phyloP scores from a whole-genome alignment of 1,140 invertebrate genomes.

The Lepidurus couesii region DNA sequence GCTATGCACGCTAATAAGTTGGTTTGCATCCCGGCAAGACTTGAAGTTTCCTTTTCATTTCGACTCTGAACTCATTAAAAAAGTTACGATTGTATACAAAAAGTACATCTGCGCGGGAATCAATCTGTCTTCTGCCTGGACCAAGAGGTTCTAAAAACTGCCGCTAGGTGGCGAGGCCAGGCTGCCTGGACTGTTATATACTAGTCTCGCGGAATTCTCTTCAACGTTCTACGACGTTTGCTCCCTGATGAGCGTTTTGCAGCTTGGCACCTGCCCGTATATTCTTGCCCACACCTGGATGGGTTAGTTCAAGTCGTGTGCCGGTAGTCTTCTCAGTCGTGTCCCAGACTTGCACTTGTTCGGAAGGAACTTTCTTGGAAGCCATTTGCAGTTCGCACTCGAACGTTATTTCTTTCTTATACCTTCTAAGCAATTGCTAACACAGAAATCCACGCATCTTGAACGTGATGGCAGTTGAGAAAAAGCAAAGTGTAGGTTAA shows the following conservation, averaged over 20 bases:
- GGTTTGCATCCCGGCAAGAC: no score
- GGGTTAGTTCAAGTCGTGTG: neutral
- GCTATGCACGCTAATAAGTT: no score
- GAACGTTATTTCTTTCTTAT: neutral
- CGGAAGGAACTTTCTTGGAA: neutral
- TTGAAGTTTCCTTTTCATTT: no score
- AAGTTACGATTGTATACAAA: neutral
- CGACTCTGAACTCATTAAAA: neutral
- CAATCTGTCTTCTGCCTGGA: neutral
- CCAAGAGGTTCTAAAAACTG: neutral
- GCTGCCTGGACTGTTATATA: neutral
- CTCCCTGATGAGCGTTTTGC: neutral
- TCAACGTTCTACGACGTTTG: neutral
- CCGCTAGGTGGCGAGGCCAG: neutral
- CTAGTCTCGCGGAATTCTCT: neutral
- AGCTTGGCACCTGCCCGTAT: conserved; percentile 11
- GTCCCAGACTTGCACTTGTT: neutral
- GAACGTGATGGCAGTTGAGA: no score
- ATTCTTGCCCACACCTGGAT: neutral
- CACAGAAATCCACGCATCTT: no score
- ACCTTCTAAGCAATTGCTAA: no score
- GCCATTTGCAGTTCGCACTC: neutral
- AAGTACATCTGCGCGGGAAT: neutral
- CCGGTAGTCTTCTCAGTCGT: conserved; percentile 7
- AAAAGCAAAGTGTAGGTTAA: no score